Percentiles rank a stretch among this genome's conserved stretches.
phyloP scores from a whole-genome alignment of 2,113 vertebrate genomes.

The Semnornis frantzii region DNA sequence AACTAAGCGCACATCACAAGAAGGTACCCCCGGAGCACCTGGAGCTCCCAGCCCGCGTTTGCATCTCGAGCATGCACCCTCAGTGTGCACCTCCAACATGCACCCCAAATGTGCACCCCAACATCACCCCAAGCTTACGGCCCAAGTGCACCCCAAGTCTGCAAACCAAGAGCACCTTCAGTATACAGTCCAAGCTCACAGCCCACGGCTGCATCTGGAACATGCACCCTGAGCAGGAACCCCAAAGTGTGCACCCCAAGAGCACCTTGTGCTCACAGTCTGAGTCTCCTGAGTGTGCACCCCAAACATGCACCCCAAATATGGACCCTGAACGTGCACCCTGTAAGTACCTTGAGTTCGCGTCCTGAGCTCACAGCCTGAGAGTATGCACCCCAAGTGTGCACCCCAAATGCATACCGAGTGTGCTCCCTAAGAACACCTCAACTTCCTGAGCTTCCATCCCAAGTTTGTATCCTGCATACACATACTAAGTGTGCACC shows the following conservation, averaged over 20 bases:
- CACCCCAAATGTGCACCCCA: background rate
- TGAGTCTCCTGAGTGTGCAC: too few relatives aligned
- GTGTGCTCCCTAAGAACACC: background rate
- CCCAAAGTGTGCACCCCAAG: background rate
- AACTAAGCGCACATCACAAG: accelerated
- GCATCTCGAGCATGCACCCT: background rate
- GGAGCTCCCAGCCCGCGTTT: background rate
- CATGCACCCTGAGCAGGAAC: background rate
- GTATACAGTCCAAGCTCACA: background rate
- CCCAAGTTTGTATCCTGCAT: background rate
- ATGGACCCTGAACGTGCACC: background rate
- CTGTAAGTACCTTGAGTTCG: background rate
- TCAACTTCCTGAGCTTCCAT: background rate
- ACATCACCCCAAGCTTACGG: background rate
- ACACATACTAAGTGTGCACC: background rate
- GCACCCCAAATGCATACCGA: background rate
- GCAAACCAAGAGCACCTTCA: background rate
- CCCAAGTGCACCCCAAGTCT: background rate
- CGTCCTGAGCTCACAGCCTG: background rate
- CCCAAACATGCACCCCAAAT: background rate
- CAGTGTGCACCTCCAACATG: background rate
- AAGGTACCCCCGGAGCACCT: background rate
- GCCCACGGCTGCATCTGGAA: background rate
- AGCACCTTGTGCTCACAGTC: background rate
- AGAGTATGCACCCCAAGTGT: background rate